Evolutionary conservation across 2,888 invertebrate species (phyloP), one percentile per base, ranked within the genome.

Genomic region (Pteria penguin): DNA sequence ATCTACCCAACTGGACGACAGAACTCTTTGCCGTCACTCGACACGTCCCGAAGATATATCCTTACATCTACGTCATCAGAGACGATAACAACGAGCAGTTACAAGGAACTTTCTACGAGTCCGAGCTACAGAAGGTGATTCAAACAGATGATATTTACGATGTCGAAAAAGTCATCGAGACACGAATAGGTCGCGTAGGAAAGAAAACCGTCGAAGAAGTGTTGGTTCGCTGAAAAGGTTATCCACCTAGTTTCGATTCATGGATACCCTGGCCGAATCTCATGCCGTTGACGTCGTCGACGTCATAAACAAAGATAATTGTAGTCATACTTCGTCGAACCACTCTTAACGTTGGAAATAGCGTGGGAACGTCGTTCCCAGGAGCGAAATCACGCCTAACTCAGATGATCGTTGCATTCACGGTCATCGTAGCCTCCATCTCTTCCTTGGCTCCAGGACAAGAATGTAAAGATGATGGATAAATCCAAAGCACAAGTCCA

Each of bases 1-100:
- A 78, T 65, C 33, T 76, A 60, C 77, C 80, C 4, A 72, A 68
- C 27, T 81, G 80, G 80, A 78, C 61, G 4, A 69, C 31, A 8
- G 81, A 81, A 66, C 11, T 78, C 45, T 83, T 82, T 69, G 78
- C 71, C 2, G 55, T 82, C 5, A 18, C 33, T n/a, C 69, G 22
- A n/a, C n/a, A n/a, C n/a, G n/a, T n/a, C n/a, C n/a, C n/a, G n/a
- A n/a, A n/a, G n/a, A n/a, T n/a, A n/a, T n/a, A n/a, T n/a, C n/a
- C 27, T 24, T 57, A 18, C 77, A 80, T 54, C n/a, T n/a, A n/a
- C n/a, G n/a, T n/a, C n/a, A n/a, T n/a, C n/a, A n/a, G n/a, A n/a
- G n/a, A n/a, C n/a, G 61, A 63, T 55, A 62, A 77, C 22, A 71
- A 69, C 8, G 76, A 79, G 60, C 52, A 60, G 24, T 26, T 72